Base-by-base conservation (phyloP, 2,797 vertebrate genomes). In the Cyclura pinguis region DNA sequence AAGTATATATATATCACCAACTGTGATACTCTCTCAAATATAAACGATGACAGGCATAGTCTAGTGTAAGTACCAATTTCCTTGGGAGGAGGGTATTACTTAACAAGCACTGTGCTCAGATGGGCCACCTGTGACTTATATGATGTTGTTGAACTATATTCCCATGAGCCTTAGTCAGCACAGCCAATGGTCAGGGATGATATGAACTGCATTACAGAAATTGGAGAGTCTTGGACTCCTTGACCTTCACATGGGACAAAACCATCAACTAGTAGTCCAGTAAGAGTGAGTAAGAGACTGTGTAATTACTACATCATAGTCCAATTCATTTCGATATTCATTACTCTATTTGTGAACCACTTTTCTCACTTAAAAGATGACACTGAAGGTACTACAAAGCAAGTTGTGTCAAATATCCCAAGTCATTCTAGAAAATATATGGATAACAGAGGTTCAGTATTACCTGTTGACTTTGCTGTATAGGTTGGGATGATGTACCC, bases 381-480 rank as follows among this genome's bases (percentile, higher is more conserved):
- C 59, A 69, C 4, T 32, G 1, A 77, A 89, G 77, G 4, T 32
- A 35, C 47, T 73, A n/a, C 27, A 69, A 57, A 72, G 85, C n/a
- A 64, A 5, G 59, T 77, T 64, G 57, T 72, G 29, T 16, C 57
- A 62, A 35, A 59, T 80, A 10, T 32, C 47, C 42, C 24, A 64
- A 69, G 8, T 42, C 18, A 42, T 59, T 76, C 29, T 76, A 20
- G 13, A 86, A 35, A 50, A 22, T 18, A 86, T 81, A 74, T 12
- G 12, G 8, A 38, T 62, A 64, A 52, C 16, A 77, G 18, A 18
- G 50, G 24, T 9, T 82, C 72, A 76, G 59, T 89, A 91, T 94
- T 93, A 99, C 98, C 98, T 98, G 98, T 91, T 98, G 96, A 93
- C 95, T 85, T 86, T 96, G 97, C 18, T 97, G 97, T 47, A 96